Evolutionary conservation across 2,888 invertebrate species (phyloP).

Genomic region (Cephus nigrinus): DNA sequence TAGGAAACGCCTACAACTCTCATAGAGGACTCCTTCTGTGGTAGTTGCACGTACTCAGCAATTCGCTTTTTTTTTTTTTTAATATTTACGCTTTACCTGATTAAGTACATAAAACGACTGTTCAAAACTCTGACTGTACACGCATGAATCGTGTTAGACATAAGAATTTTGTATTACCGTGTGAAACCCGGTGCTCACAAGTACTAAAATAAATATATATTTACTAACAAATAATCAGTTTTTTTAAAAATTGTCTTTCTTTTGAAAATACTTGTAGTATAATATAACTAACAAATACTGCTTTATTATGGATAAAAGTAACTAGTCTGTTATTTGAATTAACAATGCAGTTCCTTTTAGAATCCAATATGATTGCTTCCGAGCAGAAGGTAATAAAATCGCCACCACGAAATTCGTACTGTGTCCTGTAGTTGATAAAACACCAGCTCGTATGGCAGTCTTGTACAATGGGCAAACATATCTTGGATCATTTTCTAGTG

Average conservation of each 20-base stretch:
- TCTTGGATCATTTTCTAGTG: slow-evolving; percentile 72
- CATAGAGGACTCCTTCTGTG: slow-evolving; percentile 12
- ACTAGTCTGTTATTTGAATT: slow-evolving; percentile 81
- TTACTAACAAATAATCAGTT: not conserved
- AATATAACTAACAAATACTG: not conserved
- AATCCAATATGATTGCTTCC: slow-evolving; percentile 84
- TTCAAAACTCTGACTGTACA: not conserved
- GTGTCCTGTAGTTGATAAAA: slow-evolving; percentile 90
- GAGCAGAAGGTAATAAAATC: slow-evolving; percentile 76
- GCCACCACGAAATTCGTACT: slow-evolving; percentile 92
- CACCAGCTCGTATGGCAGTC: slow-evolving; percentile 87
- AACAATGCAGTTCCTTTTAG: slow-evolving; percentile 88
- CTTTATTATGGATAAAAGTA: not conserved
- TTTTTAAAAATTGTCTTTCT: not conserved
- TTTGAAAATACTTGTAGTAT: not conserved
- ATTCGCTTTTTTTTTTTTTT: not conserved
- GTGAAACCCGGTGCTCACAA: not conserved
- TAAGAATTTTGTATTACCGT: slow-evolving; percentile 4
- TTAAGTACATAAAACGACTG: not conserved
- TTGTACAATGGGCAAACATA: slow-evolving; percentile 88
- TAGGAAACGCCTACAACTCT: slow-evolving; percentile 67
- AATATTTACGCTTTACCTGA: not conserved
- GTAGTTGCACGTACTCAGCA: not conserved
- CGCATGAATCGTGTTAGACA: not conserved
- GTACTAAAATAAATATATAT: slow-evolving; percentile 1